Base-by-base conservation (phyloP, 2,888 invertebrate species). In the Amphipoea oculea region DNA sequence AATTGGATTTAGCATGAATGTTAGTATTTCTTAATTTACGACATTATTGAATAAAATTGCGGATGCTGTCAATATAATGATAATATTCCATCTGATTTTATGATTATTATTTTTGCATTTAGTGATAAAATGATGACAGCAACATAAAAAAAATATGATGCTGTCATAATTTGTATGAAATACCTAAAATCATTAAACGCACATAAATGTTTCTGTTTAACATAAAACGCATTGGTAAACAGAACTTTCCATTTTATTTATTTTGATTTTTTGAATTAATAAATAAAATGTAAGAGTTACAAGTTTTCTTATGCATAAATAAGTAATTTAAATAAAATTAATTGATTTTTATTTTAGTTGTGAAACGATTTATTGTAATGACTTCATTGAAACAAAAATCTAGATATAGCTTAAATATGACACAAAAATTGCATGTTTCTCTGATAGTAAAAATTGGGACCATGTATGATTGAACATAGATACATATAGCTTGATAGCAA, bases 1-100 rank as follows among this genome's bases (percentile, higher is more conserved):
- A 60, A 69, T 76, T 66, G 66, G 40, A 66, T 0, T 60, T n/a
- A 42, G n/a, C 40, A 36, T 74, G 14, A 60, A 70, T 81, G 63
- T 84, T 80, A 57, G 60, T 71, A 76, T 75, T 36, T 73, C 66
- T 76, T 70, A 67, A 69, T 76, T 83, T 66, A 78, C 20, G 36
- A 67, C 11, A 48, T 12, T 76, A 65, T 54, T 66, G 0, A 86
- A 71, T 65, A 5, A 66, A 62, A 62, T 42, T 65, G n/a, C 14
- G 54, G 54, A 40, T 67, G 62, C 54, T 79, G 51, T 42, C 23
- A 69, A 70, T 54, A 54, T 40, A 51, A 51, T 23, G 4, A 54
- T 7, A 23, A 40, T 14, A 12, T 68, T 17, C 14, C 23, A 14
- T 51, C 2, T 1, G n/a, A 54, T 63, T 79, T 65, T 60, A 70